phyloP scores from a whole-genome alignment of 2,888 invertebrate genomes.

The Sisyra terminalis region DNA sequence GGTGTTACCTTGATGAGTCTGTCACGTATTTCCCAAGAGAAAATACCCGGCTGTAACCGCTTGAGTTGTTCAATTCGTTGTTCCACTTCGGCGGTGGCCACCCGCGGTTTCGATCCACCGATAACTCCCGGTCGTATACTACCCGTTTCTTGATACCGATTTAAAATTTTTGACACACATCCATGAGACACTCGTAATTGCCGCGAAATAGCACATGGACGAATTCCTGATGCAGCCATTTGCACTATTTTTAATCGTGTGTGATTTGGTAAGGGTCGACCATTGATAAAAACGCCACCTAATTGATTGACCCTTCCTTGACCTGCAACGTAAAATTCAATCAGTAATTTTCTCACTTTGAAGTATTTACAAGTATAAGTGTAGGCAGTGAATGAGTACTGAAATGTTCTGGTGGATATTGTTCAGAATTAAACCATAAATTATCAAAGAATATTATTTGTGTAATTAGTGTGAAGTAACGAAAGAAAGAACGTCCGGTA shows the following conservation, averaged over 20 bases:
- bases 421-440: no score
- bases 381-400: no score
- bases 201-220: slow-evolving; percentile 91
- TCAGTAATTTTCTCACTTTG: no score
- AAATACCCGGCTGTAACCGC: slow-evolving; percentile 82
- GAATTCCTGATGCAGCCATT: slow-evolving; percentile 85
- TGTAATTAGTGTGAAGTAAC: no score
- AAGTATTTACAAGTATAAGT: no score
- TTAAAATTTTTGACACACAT: slow-evolving; percentile 93
- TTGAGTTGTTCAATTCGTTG: slow-evolving; percentile 81
- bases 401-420: no score
- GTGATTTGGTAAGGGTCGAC: slow-evolving; percentile 92
- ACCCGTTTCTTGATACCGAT: slow-evolving; percentile 89
- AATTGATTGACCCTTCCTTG: slow-evolving; percentile 94
- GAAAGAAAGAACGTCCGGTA: no score
- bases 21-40: slow-evolving; percentile 92
- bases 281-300: slow-evolving; percentile 96
- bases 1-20: slow-evolving; percentile 64
- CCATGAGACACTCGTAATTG: slow-evolving; percentile 95
- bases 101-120: slow-evolving; percentile 85
- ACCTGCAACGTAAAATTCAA: slow-evolving; percentile 38
- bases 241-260: slow-evolving; percentile 90
- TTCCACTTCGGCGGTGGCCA: slow-evolving; percentile 89
- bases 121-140: slow-evolving; percentile 90
- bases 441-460: no score